Evolutionary conservation across 2,888 invertebrate species (phyloP).

Genomic region (Strigamia crassipes): DNA sequence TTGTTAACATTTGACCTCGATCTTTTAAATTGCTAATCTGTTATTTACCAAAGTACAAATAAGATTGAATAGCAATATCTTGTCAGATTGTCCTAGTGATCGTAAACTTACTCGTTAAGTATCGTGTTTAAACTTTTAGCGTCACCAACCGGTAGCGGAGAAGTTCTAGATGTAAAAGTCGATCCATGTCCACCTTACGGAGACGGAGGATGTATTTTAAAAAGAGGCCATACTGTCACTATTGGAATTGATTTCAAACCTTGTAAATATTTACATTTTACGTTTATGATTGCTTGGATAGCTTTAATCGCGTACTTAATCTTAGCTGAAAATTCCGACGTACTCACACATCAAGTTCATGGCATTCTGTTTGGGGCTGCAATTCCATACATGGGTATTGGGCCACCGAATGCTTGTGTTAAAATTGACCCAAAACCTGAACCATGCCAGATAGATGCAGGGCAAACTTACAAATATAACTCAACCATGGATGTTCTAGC

Average conservation of each 20-base stretch:
- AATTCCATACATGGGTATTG: not conserved
- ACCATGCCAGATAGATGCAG: not conserved
- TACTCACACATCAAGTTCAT: not conserved
- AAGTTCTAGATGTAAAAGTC: not conserved
- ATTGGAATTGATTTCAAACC: slow-evolving; percentile 26
- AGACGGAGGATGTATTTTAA: slow-evolving; percentile 1
- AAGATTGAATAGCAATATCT: too few species aligned
- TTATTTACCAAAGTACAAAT: too few species aligned
- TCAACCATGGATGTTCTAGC: not conserved
- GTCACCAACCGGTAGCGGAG: not conserved
- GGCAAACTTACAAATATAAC: not conserved
- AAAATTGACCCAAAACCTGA: not conserved
- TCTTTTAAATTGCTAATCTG: too few species aligned
- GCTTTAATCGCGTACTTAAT: not conserved
- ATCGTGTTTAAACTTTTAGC: not conserved
- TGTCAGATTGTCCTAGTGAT: too few species aligned
- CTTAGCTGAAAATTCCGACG: not conserved
- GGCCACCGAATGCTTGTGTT: not conserved
- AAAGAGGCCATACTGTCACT: not conserved
- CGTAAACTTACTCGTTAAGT: too few species aligned
- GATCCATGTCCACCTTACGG: slow-evolving; percentile 1
- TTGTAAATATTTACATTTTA: not conserved
- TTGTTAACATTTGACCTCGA: too few species aligned
- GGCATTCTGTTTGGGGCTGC: not conserved
- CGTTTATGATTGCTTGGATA: not conserved